A percentile compares a stretch with the other conserved stretches of the same genome.
Evolutionary conservation across 2,888 invertebrate species (phyloP).

Genomic region (Apomyelois bistriatella): DNA sequence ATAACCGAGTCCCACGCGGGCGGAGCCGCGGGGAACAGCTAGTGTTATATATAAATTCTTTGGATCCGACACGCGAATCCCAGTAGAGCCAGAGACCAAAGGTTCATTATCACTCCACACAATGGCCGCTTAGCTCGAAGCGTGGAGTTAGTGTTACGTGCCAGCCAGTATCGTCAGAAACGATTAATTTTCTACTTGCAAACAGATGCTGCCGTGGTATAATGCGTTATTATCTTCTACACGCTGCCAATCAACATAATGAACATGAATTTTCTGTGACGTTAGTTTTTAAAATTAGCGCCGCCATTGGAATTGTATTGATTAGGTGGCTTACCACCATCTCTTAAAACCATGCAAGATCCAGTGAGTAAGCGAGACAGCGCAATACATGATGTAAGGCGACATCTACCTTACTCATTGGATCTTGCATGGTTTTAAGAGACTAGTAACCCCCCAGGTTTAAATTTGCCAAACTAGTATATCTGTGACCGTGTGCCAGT

Average conservation of each 20-base stretch:
- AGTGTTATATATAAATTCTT: no score
- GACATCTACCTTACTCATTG: no score
- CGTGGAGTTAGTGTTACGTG: conserved; percentile 23
- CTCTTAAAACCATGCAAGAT: no score
- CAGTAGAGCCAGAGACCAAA: conserved; percentile 25
- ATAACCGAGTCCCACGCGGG: no score
- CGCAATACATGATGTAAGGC: no score
- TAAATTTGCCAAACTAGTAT: conserved; percentile 16
- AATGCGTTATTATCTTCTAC: conserved; percentile 28
- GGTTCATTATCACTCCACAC: conserved; percentile 34
- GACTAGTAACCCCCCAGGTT: no score
- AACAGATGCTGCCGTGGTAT: conserved; percentile 25
- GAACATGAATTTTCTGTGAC: conserved; percentile 18
- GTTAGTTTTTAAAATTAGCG: conserved; percentile 8
- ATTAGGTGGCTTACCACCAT: no score
- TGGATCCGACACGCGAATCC: conserved; percentile 41
- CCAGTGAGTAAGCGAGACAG: no score
- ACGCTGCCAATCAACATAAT: conserved; percentile 21
- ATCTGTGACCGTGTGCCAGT: conserved; percentile 26
- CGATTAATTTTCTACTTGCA: conserved; percentile 35
- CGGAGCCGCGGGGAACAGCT: no score
- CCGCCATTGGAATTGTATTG: background rate
- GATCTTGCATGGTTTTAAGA: no score
- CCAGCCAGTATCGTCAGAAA: conserved; percentile 30
- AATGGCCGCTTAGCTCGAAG: conserved; percentile 42